A percentile compares a stretch with the other conserved stretches of the same genome.
phyloP scores from a whole-genome alignment of 2,888 invertebrate species.

The Nephrotoma flavescens region DNA sequence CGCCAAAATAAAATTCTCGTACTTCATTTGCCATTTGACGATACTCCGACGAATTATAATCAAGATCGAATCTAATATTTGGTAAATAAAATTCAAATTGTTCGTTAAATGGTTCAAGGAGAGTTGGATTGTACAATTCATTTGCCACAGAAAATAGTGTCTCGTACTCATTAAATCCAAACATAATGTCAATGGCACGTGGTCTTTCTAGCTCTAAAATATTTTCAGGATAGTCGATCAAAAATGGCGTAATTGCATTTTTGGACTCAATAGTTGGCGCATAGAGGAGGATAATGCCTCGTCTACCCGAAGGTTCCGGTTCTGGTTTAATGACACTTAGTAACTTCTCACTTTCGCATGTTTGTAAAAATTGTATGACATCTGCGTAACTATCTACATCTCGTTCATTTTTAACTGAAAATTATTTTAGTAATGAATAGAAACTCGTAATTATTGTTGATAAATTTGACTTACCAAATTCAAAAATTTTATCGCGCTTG shows the following conservation, averaged over 20 bases:
- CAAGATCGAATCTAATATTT: background rate
- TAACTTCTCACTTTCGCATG: background rate
- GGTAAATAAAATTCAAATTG: background rate
- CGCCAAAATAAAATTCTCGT: constrained; percentile 7
- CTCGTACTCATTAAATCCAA: constrained; percentile 14
- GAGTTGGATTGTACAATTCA: constrained; percentile 14
- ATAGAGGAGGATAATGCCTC: background rate
- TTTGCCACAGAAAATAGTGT: constrained; percentile 22
- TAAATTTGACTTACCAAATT: background rate
- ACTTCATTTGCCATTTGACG: constrained; percentile 4
- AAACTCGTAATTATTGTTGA: background rate
- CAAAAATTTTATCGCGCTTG: background rate
- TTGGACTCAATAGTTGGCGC: background rate
- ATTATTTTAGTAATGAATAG: background rate
- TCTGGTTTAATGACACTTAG: background rate
- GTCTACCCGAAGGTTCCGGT: background rate
- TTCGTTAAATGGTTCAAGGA: constrained; percentile 6
- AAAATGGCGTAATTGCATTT: background rate
- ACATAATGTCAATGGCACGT: background rate
- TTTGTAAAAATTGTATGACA: constrained; percentile 4
- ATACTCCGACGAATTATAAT: constrained; percentile 4
- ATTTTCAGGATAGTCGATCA: background rate
- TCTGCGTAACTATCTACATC: constrained; percentile 1
- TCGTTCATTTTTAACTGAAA: background rate
- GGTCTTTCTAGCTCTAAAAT: background rate